Evolutionary conservation across 1,140 invertebrate species (phyloP).

Genomic region (Pristionchus pacificus): DNA sequence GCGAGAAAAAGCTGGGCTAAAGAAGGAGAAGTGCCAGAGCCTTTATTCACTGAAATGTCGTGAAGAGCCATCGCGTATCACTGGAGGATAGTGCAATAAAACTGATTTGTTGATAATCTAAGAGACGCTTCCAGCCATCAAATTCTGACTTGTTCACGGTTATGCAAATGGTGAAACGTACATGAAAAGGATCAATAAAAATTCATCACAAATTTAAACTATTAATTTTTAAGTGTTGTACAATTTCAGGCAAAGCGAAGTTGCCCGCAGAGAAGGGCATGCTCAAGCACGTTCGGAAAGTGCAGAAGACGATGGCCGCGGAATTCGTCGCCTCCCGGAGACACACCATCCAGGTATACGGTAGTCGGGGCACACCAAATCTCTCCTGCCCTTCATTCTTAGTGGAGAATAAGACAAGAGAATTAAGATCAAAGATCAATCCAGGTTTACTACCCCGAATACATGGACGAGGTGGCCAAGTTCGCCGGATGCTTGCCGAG

Average conservation of each 20-base stretch:
- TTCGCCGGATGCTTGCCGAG: slow-evolving; percentile 56
- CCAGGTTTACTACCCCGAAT: slow-evolving; percentile 57
- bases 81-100: too few relatives aligned
- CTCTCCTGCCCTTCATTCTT: background rate
- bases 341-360: slow-evolving; percentile 59
- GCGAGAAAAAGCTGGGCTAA: too few relatives aligned
- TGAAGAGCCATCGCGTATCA: too few relatives aligned
- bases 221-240: too few relatives aligned
- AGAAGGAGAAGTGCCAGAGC: too few relatives aligned
- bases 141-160: too few relatives aligned
- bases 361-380: background rate
- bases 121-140: too few relatives aligned
- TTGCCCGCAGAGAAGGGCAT: slow-evolving; percentile 29
- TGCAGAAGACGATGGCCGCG: slow-evolving; percentile 37
- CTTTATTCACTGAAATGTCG: too few relatives aligned
- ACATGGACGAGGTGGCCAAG: slow-evolving; percentile 60
- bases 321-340: slow-evolving; percentile 56
- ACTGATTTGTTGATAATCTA: too few relatives aligned
- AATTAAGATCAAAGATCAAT: slow-evolving; percentile 8
- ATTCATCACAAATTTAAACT: too few relatives aligned
- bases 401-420: background rate
- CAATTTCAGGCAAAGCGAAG: slow-evolving; percentile 8
- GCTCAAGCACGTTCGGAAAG: slow-evolving; percentile 20
- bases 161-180: too few relatives aligned
- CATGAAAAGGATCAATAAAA: too few relatives aligned